Base-by-base conservation (phyloP, 2,113 vertebrate species). In the Podarcis muralis region DNA sequence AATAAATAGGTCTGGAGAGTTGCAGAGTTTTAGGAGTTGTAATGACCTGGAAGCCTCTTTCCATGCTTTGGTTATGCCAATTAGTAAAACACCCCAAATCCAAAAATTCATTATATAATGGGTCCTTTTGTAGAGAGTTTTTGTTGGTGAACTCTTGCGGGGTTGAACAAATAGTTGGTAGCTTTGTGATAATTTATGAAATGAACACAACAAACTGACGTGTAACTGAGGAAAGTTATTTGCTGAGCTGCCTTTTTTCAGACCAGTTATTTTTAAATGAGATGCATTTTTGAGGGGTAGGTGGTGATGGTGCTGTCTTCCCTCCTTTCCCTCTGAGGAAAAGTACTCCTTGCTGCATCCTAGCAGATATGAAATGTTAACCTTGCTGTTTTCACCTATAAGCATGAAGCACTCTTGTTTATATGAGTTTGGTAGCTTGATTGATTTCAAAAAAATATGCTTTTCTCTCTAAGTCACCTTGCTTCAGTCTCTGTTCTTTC, bases 311-410 rank as follows among this genome's bases (percentile, higher is more conserved):
- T 43, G 27, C 40, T 75, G 83, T 65, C 80, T 72, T 59, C 88
- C 11, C 82, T 62, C 87, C 75, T 90, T 93, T 88, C 86, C 84
- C 83, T 43, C 0, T 68, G 9, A 94, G 78, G 7, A 92, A 53
- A 78, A 89, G 35, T 6, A 68, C 88, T 92, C 89, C 88, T 88
- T 83, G 89, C 4, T 69, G 43, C 79, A 3, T 88, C 81, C 87
- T 87, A 81, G 6, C 84, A 85, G 23, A 87, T 83, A 7, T 62
- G 77, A 84, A 92, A 91, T 86, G 90, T 86, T 65, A 87, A n/a
- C 82, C 75, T 88, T 68, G 6, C 15, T 87, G 66, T 74, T 32
- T 71, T 59, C 20, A 59, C 9, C 69, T 30, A 32, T n/a, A 4
- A 88, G 35, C 12, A 89, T 37, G 81, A 86, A 81, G 53, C 1